phyloP scores from a whole-genome alignment of 1,140 invertebrate genomes.

The Brachionus koreanus region DNA sequence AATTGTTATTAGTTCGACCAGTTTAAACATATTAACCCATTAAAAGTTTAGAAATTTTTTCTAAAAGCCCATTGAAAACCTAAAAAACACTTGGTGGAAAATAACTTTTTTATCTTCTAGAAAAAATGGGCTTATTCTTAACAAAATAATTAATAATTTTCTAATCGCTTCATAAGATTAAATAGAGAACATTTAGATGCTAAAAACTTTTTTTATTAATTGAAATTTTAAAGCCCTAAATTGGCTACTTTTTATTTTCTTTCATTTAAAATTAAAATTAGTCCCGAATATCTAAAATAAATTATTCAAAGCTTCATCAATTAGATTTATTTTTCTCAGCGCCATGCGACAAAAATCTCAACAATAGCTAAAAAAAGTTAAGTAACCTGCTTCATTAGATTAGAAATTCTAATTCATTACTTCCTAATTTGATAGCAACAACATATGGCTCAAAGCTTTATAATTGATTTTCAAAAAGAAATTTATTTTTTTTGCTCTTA shows the following conservation, averaged over 20 bases:
- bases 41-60: background rate
- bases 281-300: background rate
- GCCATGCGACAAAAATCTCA: too few relatives aligned
- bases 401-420: background rate
- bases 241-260: background rate
- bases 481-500: background rate
- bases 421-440: background rate
- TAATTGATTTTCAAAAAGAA: background rate
- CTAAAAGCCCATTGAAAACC: too few relatives aligned
- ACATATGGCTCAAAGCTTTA: background rate
- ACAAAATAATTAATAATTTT: too few relatives aligned
- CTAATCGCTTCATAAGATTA: background rate
- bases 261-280: background rate
- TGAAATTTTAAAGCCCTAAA: background rate
- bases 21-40: background rate
- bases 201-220: background rate
- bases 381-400: background rate
- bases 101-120: too few relatives aligned
- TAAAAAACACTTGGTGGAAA: too few relatives aligned
- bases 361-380: background rate
- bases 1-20: background rate
- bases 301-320: background rate
- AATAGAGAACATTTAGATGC: background rate
- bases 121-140: too few relatives aligned
- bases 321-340: too few relatives aligned